Base-by-base conservation (phyloP, 2,113 vertebrate species). In the Pipa parva region DNA sequence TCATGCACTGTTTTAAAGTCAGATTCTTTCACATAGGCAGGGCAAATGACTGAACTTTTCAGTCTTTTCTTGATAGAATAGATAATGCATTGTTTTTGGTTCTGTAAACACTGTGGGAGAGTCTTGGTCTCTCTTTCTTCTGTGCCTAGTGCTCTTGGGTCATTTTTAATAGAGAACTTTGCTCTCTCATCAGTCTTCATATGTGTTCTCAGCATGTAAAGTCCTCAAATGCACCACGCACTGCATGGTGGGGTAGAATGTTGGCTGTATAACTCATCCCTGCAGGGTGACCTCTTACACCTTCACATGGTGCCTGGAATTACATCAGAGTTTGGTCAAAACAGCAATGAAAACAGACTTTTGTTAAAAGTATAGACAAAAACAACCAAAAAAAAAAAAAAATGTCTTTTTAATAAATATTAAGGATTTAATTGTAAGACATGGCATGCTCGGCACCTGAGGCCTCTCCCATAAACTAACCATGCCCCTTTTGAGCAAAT, bases 231-330 rank as follows among this genome's bases (percentile, higher is more conserved):
- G 97, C 98, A 76, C 92, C 91, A 87, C 97, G 91, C 76, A 86
- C 94, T 0, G 95, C 93, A 85, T 98, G 97, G 64, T 98, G 97
- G 96, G 97, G 95, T 95, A 98, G 93, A 91, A 99, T 97, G 91
- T 99, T 99, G 84, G 91, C 95, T 59, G 95, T 87, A 59, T 97
- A 99, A 2, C 92, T 92, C 74, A 96, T 92, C 62, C 94, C 94
- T 1, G 93, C 91, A 20, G 91, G 93, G 74, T 90, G 89, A n/a
- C 88, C 85, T 76, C 89, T 84, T 74, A 97, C 83, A 79, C 92
- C 95, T 79, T 99, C 96, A 4, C 95, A 99, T 17, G 95, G 95
- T 69, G 93, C 90, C 95, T 98, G 71, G 64, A 70, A 54, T 74
- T 28, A 37, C 46, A 71, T 61, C 1, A 42, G 3, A 36, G 33